Base-by-base conservation (phyloP, 2,113 vertebrate genomes). In the Stegastes partitus region DNA sequence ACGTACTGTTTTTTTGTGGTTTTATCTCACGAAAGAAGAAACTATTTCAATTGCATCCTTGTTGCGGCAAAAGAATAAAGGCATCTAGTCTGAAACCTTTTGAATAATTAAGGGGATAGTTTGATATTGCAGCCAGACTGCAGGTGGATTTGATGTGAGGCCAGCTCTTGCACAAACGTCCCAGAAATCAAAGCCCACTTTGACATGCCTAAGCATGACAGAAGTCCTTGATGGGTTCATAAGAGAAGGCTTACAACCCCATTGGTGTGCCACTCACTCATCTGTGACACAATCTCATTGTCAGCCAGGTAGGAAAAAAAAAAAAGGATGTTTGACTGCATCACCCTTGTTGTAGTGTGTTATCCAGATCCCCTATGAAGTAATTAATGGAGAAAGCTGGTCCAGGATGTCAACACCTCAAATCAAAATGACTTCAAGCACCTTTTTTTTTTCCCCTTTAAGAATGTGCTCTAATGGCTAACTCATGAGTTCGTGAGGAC, bases 171-270 rank as follows among this genome's bases (percentile, higher is more conserved):
- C 53, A 37, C 34, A 71, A 74, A 82, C 21, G 19, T 64, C 68
- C 70, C 47, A 62, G 72, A 77, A 84, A 87, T 89, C 80, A 80
- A 89, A 92, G 84, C 51, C 1, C 47, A 37, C 55, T 87, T 79
- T 89, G 79, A 83, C 72, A n/a, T 55, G 53, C 15, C 39, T 42
- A 22, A 39, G 22, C 42, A 62, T 79, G 67, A 82, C 79, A 83
- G 54, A 82, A 67, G 42, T 77, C 75, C 57, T 85, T 86, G 69
- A 87, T 67, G 62, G 45, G n/a, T 53, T 77, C 65, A 74, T 74
- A 70, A 82, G 57, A 67, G 44, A 82, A 37, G 55, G 11, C 57
- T 57, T 64, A 58, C 8, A 2, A 21, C 37, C 45, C 53, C 19
- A 42, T 31, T 47, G 56, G 59, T 74, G 68, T 9, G 5, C 16